Percentiles rank a stretch among this genome's conserved stretches.
Evolutionary conservation across 2,888 invertebrate genomes (phyloP).

Genomic region (Melieria crassipennis): DNA sequence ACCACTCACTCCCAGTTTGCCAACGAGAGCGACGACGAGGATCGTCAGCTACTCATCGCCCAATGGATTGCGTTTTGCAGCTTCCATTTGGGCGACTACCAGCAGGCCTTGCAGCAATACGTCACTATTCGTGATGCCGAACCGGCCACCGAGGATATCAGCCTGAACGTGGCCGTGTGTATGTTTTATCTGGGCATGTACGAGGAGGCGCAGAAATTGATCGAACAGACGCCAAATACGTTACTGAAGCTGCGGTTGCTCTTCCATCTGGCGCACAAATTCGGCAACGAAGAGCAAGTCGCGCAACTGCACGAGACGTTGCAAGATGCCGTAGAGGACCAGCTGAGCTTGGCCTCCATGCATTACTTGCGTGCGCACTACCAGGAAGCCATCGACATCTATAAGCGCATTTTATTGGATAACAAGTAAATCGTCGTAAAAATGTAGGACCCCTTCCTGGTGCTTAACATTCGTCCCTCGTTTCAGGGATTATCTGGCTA

Average conservation of each 20-base stretch:
- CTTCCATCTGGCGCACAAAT: constrained; percentile 94
- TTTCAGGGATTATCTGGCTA: constrained; percentile 83
- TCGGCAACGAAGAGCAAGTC: constrained; percentile 85
- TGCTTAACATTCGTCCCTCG: constrained; percentile 39
- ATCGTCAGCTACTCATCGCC: constrained; percentile 67
- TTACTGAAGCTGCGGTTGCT: constrained; percentile 79
- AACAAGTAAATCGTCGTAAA: constrained; percentile 74
- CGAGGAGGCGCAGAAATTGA: constrained; percentile 73
- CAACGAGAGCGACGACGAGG: constrained; percentile 48
- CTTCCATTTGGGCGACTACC: constrained; percentile 95
- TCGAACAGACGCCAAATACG: constrained; percentile 74
- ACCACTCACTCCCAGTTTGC: constrained; percentile 47
- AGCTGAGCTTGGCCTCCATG: constrained; percentile 93
- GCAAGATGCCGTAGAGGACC: constrained; percentile 91
- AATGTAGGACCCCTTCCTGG: not conserved
- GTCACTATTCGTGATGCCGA: constrained; percentile 69
- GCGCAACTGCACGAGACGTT: constrained; percentile 86
- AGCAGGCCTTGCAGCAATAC: constrained; percentile 80
- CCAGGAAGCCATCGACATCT: constrained; percentile 98
- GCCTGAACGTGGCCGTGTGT: constrained; percentile 89
- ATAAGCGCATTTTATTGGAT: constrained; percentile 90
- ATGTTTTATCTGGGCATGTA: constrained; percentile 89
- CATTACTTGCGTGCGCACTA: constrained; percentile 97
- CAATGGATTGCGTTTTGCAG: constrained; percentile 95
- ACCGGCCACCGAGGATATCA: constrained; percentile 71